Percentiles rank a stretch among this genome's conserved stretches.
phyloP scores from a whole-genome alignment of 2,888 invertebrate species.

The Rhamphomyia laevipes region DNA sequence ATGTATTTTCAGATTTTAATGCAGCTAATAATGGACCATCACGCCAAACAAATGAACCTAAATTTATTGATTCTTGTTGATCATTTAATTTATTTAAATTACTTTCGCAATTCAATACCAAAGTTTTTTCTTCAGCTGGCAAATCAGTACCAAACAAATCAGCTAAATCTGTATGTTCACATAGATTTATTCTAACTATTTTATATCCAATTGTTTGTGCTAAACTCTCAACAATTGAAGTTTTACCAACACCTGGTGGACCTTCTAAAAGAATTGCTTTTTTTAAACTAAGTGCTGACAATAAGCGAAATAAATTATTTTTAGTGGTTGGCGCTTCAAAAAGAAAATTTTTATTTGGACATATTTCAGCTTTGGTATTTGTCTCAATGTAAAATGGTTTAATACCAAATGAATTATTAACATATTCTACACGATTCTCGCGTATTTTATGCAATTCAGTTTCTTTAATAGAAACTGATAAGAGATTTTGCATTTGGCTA shows the following conservation, averaged over 20 bases:
- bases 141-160: slow-evolving; percentile 98
- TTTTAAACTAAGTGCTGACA: slow-evolving; percentile 80
- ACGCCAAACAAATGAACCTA: slow-evolving; percentile 87
- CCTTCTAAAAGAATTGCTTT: slow-evolving; percentile 93
- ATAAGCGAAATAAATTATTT: slow-evolving; percentile 67
- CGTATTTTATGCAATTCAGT: slow-evolving; percentile 32
- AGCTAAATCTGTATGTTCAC: slow-evolving; percentile 97
- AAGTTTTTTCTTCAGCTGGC: slow-evolving; percentile 70
- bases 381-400: slow-evolving; percentile 55
- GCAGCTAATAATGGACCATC: slow-evolving; percentile 94
- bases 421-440: slow-evolving; percentile 23
- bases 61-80: slow-evolving; percentile 21
- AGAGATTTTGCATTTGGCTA: slow-evolving; percentile 40
- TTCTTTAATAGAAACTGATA: slow-evolving; percentile 34
- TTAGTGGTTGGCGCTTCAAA: slow-evolving; percentile 70
- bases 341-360: slow-evolving; percentile 41
- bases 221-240: slow-evolving; percentile 82
- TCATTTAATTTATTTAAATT: slow-evolving; percentile 11
- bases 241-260: slow-evolving; percentile 97
- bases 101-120: slow-evolving; percentile 1
- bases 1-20: slow-evolving; percentile 72
- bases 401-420: slow-evolving; percentile 50
- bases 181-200: slow-evolving; percentile 88
- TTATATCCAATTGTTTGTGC: slow-evolving; percentile 73
- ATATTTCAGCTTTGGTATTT: slow-evolving; percentile 17